A percentile compares a stretch with the other conserved stretches of the same genome.
Conservation (phyloP, 1,140 invertebrate genomes). For the Zaprionus taronus region DNA sequence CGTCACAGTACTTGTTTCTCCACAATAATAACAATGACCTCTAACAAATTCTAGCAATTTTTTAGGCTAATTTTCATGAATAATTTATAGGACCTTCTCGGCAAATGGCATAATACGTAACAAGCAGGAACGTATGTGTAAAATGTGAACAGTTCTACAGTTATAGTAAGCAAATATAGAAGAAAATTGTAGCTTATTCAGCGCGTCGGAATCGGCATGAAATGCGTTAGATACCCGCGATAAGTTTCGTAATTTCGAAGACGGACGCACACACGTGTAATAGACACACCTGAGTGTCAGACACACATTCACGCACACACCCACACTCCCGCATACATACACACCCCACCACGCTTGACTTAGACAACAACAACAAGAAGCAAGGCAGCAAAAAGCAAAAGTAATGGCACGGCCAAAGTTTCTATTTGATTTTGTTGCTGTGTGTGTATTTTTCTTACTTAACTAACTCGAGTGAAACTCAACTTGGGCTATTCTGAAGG, state of each 20-base stretch:
- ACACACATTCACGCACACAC: constrained; percentile 16
- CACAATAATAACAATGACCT: constrained; percentile 9
- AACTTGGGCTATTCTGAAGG: constrained; percentile 65
- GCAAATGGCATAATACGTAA: background rate
- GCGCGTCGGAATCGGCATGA: background rate
- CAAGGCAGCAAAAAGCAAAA: constrained; percentile 65
- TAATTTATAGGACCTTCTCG: background rate
- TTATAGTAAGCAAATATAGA: background rate
- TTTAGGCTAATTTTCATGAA: constrained; percentile 1
- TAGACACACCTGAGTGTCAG: constrained; percentile 37
- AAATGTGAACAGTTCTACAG: background rate
- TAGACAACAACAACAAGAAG: constrained; percentile 33
- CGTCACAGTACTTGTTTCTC: constrained; percentile 3
- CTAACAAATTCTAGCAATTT: background rate
- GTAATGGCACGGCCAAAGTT: constrained; percentile 63
- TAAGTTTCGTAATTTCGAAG: constrained; percentile 29
- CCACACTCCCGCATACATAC: background rate
- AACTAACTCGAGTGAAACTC: constrained; percentile 68
- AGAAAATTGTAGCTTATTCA: background rate
- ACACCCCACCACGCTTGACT: constrained; percentile 17
- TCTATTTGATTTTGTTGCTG: constrained; percentile 39
- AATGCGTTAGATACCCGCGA: constrained; percentile 5
- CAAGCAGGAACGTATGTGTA: background rate
- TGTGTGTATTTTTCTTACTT: constrained; percentile 51
- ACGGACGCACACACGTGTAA: constrained; percentile 16